Base-by-base conservation (phyloP, 2,888 invertebrate species). In the Oscheius myriophilus region DNA sequence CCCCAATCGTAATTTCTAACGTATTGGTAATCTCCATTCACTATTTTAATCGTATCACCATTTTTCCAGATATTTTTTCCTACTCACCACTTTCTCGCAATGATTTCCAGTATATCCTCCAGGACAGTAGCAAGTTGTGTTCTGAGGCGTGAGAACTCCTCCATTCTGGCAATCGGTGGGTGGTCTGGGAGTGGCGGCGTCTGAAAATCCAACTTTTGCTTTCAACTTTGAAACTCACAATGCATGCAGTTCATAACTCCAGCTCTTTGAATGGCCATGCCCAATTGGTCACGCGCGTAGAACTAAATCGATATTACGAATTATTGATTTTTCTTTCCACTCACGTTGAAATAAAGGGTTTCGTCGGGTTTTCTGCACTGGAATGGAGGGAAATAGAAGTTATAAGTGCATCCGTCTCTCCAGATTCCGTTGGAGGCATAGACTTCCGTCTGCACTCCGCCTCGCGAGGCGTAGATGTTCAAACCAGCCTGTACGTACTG, bases 381-480 rank as follows among this genome's bases (percentile, higher is more conserved):
- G 71, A 78, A 78, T 45, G 79, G 75, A n/a, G 76, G 75, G 73
- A 82, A 82, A 58, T 76, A 80, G 74, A 81, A 78, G 62, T 76
- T 66, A 69, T 70, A 81, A n/a, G 66, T 46, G 66, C 82, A 82
- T 39, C 71, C 77, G 49, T 75, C 76, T 52, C 82, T 75, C 70
- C 71, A 82, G 43, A 79, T 59, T 52, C 79, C 80, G 52, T 63
- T 63, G 18, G 54, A 63, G 14, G 54, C 63, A n/a, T 63, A 63
- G 41, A 65, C 41, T 43, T 78, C 76, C 2, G 59, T 55, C 54
- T 78, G 76, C 18, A 67, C 46, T 62, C 74, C 66, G 33, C 71
- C 65, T 41, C 80, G 69, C 16, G 63, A 58, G 6, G 80, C 75
- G 54, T 75, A 79, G 51, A 82, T 71, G 58, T 70, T 73, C 49